Evolutionary conservation across 53 echinoderm and acorn worm species (phyloP), one percentile per base, ranked within the genome.

Genomic region (Mesocentrotus franciscanus): DNA sequence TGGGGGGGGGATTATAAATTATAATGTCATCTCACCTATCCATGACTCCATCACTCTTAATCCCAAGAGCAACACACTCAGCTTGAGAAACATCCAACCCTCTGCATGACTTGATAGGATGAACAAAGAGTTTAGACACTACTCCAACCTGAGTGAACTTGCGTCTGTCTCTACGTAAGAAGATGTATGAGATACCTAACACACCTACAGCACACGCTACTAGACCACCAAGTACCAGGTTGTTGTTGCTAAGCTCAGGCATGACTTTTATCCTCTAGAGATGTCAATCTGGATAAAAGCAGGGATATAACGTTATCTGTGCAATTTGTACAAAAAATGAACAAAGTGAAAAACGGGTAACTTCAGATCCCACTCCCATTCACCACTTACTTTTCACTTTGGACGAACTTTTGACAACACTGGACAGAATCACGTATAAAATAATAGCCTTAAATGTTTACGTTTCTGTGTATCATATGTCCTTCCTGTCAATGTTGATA

Each of bases 71-170:
- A 2, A 89, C 96, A 61, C 96, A 96, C 90, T 96, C 96, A 2
- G 96, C 96, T 32, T 76, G 36, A 9, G 90, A 20, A 16, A 97
- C 94, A 78, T 90, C 79, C 0, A 96, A 57, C 12, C 97, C 96
- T 39, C 96, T 27, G 93, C 97, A 97, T 24, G 97, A 96, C 58
- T 97, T 97, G 61, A 97, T 72, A 2, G 97, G 97, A 90, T 97
- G 95, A 18, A 97, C 72, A 42, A 71, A 96, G 59, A 97, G 92
- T 17, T 39, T 39, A 8, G 96, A 95, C 9, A 97, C 90, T 39
- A 95, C 95, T 10, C 97, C 97, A n/a, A 97, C 96, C 36, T 95
- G 96, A 14, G 8, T 60, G 61, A 32, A 94, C 49, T 94, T 84
- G 33, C 94, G 58, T 60, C 39, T 60, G 11, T 83, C 60, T 32